phyloP scores from a whole-genome alignment of 2,888 invertebrate species.

The Bugulina stolonifera region DNA sequence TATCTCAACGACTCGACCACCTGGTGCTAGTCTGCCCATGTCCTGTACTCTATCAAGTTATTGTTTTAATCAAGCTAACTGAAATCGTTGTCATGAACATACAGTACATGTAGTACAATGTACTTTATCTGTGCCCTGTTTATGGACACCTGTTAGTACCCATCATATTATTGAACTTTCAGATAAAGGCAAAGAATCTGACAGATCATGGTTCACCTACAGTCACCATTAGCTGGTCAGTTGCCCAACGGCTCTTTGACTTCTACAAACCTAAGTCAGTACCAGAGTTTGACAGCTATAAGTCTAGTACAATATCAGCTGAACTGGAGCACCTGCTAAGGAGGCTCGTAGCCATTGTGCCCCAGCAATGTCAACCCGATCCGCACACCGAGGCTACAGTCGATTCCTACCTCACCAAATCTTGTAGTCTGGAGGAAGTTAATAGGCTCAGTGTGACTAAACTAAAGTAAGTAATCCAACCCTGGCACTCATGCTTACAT shows the following conservation, averaged over 20 bases:
- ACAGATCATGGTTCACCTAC: constrained; percentile 67
- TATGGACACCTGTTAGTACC: no score
- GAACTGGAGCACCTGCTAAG: constrained; percentile 58
- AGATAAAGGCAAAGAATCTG: constrained; percentile 60
- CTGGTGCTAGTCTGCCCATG: no score
- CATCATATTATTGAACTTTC: not conserved
- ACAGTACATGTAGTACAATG: no score
- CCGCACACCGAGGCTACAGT: not conserved
- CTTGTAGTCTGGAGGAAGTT: not conserved
- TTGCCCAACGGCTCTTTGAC: constrained; percentile 57
- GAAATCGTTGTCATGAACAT: no score
- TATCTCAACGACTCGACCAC: no score
- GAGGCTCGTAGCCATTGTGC: constrained; percentile 46
- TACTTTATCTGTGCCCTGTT: no score
- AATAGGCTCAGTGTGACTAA: no score
- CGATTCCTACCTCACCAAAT: not conserved
- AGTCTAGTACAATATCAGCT: constrained; percentile 68
- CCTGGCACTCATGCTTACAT: no score
- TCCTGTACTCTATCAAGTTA: no score
- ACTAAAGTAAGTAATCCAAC: no score
- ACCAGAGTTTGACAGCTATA: constrained; percentile 71
- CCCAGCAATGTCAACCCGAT: constrained; percentile 41
- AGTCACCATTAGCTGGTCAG: not conserved
- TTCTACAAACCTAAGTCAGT: constrained; percentile 72
- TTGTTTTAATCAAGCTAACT: no score